Evolutionary conservation across 2,797 vertebrate genomes (phyloP).

Genomic region (Eutrigla gurnardus): DNA sequence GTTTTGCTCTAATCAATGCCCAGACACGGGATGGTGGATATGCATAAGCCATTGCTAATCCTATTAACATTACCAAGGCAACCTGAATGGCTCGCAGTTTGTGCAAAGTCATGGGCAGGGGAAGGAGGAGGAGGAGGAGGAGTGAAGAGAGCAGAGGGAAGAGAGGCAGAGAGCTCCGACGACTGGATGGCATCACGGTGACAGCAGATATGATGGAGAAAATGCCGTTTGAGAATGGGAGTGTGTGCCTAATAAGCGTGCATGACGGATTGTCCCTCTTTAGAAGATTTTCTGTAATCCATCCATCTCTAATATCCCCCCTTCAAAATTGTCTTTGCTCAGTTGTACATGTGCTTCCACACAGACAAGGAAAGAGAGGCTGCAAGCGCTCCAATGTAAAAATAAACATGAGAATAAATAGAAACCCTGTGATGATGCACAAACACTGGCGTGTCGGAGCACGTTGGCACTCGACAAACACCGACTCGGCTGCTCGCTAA

Average conservation of each 20-base stretch:
- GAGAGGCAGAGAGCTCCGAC: conserved; percentile 44
- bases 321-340: conserved; percentile 79
- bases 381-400: conserved; percentile 36
- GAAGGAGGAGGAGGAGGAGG: conserved; percentile 17
- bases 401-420: conserved; percentile 55
- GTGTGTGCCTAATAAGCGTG: conserved; percentile 80
- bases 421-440: conserved; percentile 44
- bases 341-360: conserved; percentile 64
- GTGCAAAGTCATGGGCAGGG: conserved; percentile 76
- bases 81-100: conserved; percentile 80
- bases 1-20: conserved; percentile 82
- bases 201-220: conserved; percentile 76
- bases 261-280: conserved; percentile 83
- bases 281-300: conserved; percentile 83
- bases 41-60: conserved; percentile 84
- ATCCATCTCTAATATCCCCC: conserved; percentile 82
- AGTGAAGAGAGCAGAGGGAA: conserved; percentile 26
- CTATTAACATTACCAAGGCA: conserved; percentile 86
- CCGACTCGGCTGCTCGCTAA: conserved; percentile 31
- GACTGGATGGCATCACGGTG: conserved; percentile 67
- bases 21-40: conserved; percentile 82
- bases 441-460: conserved; percentile 36
- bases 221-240: conserved; percentile 73
- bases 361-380: conserved; percentile 3
- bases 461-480: conserved; percentile 41